These are phyloP conservation scores for Fundulus diaphanus DNA, from an alignment of 2,797 vertebrate genomes.

Conservation along the genomic window DNA sequence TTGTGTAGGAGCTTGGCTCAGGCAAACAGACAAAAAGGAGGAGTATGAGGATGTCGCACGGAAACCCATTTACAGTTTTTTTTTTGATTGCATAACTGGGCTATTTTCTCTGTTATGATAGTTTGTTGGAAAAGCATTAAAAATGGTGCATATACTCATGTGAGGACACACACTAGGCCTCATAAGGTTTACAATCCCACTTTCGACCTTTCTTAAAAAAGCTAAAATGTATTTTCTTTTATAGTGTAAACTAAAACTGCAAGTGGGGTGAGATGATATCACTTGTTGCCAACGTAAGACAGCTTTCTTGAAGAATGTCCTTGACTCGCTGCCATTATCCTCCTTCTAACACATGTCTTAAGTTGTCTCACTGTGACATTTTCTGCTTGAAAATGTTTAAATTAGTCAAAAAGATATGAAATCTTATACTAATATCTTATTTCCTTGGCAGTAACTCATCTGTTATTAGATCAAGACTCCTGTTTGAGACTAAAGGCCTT, in stretches of 20 bases:
- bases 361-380: conserved; percentile 31
- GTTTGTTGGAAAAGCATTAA: background rate
- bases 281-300: conserved; percentile 34
- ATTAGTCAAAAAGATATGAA: conserved; percentile 25
- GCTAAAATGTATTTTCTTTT: conserved; percentile 30
- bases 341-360: conserved; percentile 13
- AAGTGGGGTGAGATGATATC: conserved; percentile 39
- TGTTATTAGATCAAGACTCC: conserved; percentile 24
- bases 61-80: conserved; percentile 1
- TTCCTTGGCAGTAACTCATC: conserved; percentile 21
- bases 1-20: background rate
- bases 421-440: conserved; percentile 28
- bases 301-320: conserved; percentile 31
- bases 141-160: background rate
- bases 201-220: conserved; percentile 35
- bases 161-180: background rate
- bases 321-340: conserved; percentile 31
- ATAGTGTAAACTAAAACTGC: conserved; percentile 31
- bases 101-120: background rate
- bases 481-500: conserved; percentile 19
- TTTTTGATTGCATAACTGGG: background rate
- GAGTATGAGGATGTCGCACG: background rate
- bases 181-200: background rate
- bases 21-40: background rate
- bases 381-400: conserved; percentile 24